phyloP scores from a whole-genome alignment of 2,797 vertebrate genomes.

The Myioborus miniatus region DNA sequence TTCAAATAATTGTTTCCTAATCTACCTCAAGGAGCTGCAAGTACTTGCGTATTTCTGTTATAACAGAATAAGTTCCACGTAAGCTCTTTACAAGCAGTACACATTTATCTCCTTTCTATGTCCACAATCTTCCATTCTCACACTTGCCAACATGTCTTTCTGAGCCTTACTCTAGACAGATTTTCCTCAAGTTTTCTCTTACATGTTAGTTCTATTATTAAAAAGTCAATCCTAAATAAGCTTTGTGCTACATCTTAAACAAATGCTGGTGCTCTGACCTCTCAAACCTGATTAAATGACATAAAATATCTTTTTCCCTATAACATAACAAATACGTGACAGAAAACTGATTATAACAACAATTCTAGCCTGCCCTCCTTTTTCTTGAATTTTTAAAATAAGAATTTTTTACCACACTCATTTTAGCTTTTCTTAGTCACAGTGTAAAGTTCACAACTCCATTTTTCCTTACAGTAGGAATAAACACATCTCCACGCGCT shows the following conservation, averaged over 20 bases:
- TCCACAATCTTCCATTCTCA: background rate
- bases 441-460: background rate
- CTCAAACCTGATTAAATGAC: background rate
- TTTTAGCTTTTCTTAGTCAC: background rate
- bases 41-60: background rate
- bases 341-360: background rate
- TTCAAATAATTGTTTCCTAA: background rate
- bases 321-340: background rate
- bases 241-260: background rate
- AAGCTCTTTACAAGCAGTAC: background rate
- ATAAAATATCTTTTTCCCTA: background rate
- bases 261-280: background rate
- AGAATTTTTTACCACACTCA: rapidly evolving
- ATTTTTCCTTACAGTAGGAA: background rate
- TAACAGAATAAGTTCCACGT: background rate
- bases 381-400: background rate
- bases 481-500: rapidly evolving
- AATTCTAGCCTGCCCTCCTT: rapidly evolving
- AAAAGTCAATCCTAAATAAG: background rate
- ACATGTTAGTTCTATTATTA: background rate
- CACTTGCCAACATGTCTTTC: rapidly evolving
- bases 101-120: background rate
- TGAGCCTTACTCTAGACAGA: background rate
- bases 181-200: background rate
- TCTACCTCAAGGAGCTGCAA: background rate